These are phyloP conservation scores for Tipula lateralis DNA, from an alignment of 2,888 invertebrate species.

Conservation along the genomic window DNA sequence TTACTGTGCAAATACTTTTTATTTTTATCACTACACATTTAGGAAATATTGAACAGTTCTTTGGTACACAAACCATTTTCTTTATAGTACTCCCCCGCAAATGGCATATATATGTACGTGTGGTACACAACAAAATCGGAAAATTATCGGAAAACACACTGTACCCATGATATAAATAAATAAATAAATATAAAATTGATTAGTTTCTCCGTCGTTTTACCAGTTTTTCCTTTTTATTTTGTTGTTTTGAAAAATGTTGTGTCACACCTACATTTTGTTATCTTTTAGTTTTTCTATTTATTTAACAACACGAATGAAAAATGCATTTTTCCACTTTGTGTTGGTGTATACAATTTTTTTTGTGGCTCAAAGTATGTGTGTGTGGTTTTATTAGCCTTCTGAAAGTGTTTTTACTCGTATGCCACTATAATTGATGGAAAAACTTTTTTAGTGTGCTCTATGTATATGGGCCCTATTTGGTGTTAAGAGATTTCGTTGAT, in stretches of 20 bases:
- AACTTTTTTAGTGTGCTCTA: not conserved
- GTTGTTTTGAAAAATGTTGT: not conserved
- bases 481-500: slow-evolving; percentile 2
- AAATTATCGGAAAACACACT: not conserved
- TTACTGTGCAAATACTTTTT: not conserved
- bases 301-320: not conserved
- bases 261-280: slow-evolving; percentile 24
- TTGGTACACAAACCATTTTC: not conserved
- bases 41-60: not conserved
- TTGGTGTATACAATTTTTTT: not conserved
- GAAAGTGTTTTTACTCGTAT: not conserved
- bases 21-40: not conserved
- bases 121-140: not conserved
- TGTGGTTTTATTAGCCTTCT: too few species aligned
- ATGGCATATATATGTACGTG: too few species aligned
- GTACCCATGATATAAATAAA: not conserved
- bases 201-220: not conserved
- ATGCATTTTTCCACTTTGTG: slow-evolving; percentile 14
- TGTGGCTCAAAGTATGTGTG: not conserved
- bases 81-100: not conserved
- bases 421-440: not conserved
- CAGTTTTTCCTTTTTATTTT: not conserved
- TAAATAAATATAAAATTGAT: slow-evolving; percentile 11
- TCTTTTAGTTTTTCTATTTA: not conserved
- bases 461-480: not conserved